Evolutionary conservation across 2,888 invertebrate genomes (phyloP).

Genomic region (Ormyrus thymus): DNA sequence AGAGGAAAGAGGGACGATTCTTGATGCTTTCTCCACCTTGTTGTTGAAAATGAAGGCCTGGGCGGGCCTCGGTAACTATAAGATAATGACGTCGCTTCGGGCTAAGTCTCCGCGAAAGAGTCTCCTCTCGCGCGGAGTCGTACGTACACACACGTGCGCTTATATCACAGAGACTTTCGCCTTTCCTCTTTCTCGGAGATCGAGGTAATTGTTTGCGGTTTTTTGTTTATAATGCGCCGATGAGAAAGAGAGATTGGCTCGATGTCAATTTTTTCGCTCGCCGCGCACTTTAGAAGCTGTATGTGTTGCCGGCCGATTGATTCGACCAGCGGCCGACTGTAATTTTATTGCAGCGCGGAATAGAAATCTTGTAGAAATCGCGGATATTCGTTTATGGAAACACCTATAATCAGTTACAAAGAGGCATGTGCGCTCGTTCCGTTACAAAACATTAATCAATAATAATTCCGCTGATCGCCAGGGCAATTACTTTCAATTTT

Average conservation of each 20-base stretch:
- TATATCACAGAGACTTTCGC: constrained; percentile 31
- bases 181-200: constrained; percentile 39
- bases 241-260: constrained; percentile 45
- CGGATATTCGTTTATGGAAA: constrained; percentile 20
- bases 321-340: neutral
- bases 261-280: constrained; percentile 21
- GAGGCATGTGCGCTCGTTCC: neutral
- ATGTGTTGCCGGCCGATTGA: constrained; percentile 13
- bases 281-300: neutral
- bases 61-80: neutral
- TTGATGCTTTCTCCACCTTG: constrained; percentile 40
- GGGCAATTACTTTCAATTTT: constrained; percentile 35
- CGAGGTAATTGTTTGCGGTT: constrained; percentile 33
- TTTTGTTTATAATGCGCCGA: constrained; percentile 20
- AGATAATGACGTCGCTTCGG: constrained; percentile 31
- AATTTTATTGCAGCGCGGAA: constrained; percentile 28
- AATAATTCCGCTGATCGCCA: constrained; percentile 38
- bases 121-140: neutral
- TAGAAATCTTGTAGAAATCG: constrained; percentile 47
- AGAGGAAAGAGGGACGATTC: neutral
- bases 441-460: constrained; percentile 49
- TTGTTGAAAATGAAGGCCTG: constrained; percentile 25
- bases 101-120: constrained; percentile 5
- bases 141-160: neutral
- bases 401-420: constrained; percentile 38